phyloP scores from a whole-genome alignment of 1,140 invertebrate genomes.

The Akabosia matsudoensis region DNA sequence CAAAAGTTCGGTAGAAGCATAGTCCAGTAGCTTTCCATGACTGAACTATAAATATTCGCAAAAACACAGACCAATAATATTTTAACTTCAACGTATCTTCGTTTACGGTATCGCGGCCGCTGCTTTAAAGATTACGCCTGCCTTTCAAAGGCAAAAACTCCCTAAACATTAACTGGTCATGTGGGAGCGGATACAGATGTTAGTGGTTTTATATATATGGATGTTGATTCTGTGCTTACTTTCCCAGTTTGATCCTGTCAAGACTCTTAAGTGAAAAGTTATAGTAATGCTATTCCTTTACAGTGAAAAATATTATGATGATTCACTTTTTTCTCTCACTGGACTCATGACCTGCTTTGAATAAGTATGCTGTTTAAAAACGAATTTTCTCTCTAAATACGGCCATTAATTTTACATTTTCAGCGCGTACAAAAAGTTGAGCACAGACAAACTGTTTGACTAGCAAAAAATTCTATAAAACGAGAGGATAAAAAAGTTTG shows the following conservation, averaged over 20 bases:
- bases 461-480: not conserved
- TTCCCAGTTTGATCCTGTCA: too few relatives aligned
- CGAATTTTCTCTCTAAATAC: not conserved
- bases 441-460: not conserved
- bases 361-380: not conserved
- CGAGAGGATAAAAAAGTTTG: not conserved
- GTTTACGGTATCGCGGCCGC: not conserved
- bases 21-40: not conserved
- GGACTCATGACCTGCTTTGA: slow-evolving; percentile 6
- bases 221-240: not conserved
- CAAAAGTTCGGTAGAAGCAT: not conserved
- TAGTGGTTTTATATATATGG: not conserved
- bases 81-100: not conserved
- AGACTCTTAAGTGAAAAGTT: slow-evolving; percentile 23
- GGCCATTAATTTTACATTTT: slow-evolving; percentile 5
- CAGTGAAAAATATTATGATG: not conserved
- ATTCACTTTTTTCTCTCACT: not conserved
- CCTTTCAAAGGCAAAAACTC: not conserved
- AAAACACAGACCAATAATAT: not conserved
- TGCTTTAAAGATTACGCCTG: not conserved
- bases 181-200: too few relatives aligned
- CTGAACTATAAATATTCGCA: not conserved
- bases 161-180: not conserved
- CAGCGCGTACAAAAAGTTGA: not conserved
- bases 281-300: not conserved